Percentiles rank a stretch among this genome's conserved stretches.
Conservation (phyloP, 2,113 vertebrate genomes). For the Chaenocephalus aceratus region DNA sequence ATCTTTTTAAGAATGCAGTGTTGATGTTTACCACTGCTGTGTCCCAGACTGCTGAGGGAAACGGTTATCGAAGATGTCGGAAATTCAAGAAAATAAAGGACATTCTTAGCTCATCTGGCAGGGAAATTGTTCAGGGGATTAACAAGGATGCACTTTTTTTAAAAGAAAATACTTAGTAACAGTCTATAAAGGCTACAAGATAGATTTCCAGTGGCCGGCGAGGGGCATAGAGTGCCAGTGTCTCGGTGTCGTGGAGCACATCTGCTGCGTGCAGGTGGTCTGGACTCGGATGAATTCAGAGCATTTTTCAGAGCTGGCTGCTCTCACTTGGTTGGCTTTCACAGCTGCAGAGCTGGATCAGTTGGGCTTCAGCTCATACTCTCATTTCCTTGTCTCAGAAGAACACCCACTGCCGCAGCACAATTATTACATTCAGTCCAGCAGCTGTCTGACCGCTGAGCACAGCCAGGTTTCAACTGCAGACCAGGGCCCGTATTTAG, state of each 20-base stretch:
- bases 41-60: background rate
- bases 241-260: conserved; percentile 38
- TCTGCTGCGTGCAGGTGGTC: conserved; percentile 70
- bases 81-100: background rate
- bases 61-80: background rate
- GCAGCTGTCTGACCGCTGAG: conserved; percentile 30
- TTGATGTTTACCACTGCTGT: background rate
- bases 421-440: conserved; percentile 47
- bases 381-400: conserved; percentile 59
- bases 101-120: background rate
- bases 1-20: background rate
- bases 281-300: conserved; percentile 39
- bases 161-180: background rate
- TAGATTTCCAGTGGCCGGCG: background rate
- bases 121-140: conserved; percentile 2
- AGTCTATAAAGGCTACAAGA: background rate
- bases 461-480: conserved; percentile 28
- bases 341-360: conserved; percentile 58
- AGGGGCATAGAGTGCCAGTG: conserved; percentile 23
- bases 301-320: conserved; percentile 15
- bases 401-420: conserved; percentile 41
- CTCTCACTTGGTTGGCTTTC: conserved; percentile 9
- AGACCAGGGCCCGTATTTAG: conserved; percentile 18
- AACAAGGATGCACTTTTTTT: background rate
- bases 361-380: conserved; percentile 39